Base-by-base conservation (phyloP, 1,140 invertebrate genomes). In the Brachionus asplanchnoidis region DNA sequence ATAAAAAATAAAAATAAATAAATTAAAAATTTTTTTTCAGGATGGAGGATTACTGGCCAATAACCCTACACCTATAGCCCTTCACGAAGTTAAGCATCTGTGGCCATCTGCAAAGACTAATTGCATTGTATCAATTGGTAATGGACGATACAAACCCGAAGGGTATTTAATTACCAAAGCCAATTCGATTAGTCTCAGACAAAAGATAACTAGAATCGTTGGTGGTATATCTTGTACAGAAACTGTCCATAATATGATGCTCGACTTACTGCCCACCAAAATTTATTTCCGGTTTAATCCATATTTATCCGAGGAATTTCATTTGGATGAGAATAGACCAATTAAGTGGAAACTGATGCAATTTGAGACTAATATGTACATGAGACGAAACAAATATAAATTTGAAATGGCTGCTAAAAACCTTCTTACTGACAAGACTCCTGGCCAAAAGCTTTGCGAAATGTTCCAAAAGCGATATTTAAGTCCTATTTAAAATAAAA, bases 221-320 rank as follows among this genome's bases (percentile, higher is more conserved):
- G 46, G 26, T 56, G 60, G 84, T 46, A 66, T 77, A 7, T 53
- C 84, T 2, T 68, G 60, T 65, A 84, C 84, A 17, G 84, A 84
- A 40, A 84, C 26, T 1, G 93, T 95, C 9, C 95, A 97, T 88
- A 92, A 92, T 53, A 93, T 94, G 65, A 87, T 97, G 80, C 93
- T 93, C 86, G 95, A 97, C 88, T 89, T 97, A 56, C 89, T 97
- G 14, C 93, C 94, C 14, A 91, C 92, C 0, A 91, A 93, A 23
- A 91, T 92, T 20, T 98, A 98, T 89, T 97, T 93, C 87, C 92
- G 96, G 8, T 94, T 97, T 88, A 97, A 97, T 90, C 96, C 96
- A 0, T 95, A 95, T 86, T 90, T 97, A 44, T 93, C 93, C 68
- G 93, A 95, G 88, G 92, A 94, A 87, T 91, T 95, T 26, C 91